A percentile compares a stretch with the other conserved stretches of the same genome.
phyloP scores from a whole-genome alignment of 1,140 invertebrate genomes.

The Trichomalopsis sarcophagae region DNA sequence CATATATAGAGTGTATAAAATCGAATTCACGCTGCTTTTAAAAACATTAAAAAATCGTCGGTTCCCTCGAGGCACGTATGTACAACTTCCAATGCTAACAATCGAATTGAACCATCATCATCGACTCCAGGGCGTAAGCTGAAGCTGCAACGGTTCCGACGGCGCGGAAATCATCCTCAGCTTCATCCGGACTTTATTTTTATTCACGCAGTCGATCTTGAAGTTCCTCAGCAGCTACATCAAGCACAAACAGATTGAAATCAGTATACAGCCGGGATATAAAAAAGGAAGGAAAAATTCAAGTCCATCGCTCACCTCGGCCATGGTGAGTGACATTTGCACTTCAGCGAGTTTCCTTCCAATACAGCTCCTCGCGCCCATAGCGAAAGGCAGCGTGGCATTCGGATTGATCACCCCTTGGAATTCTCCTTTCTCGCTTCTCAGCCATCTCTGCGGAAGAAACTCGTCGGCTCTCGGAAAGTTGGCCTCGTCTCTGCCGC shows the following conservation, averaged over 20 bases:
- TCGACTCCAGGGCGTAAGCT: slow-evolving; percentile 53
- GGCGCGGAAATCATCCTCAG: slow-evolving; percentile 78
- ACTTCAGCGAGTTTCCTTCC: slow-evolving; percentile 86
- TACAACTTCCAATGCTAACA: background rate
- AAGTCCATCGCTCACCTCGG: slow-evolving; percentile 73
- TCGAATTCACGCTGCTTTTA: too few species aligned
- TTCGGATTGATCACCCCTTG: slow-evolving; percentile 76
- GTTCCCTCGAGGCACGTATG: too few species aligned
- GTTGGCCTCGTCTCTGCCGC: slow-evolving; percentile 81
- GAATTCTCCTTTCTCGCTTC: slow-evolving; percentile 72
- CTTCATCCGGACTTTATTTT: slow-evolving; percentile 73
- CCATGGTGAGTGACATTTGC: slow-evolving; percentile 81
- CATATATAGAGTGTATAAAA: too few species aligned
- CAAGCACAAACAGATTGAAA: slow-evolving; percentile 34
- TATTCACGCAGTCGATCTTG: slow-evolving; percentile 73
- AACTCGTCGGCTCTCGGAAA: slow-evolving; percentile 84
- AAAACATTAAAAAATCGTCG: too few species aligned
- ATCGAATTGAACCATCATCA: background rate
- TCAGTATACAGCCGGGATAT: background rate
- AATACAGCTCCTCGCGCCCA: slow-evolving; percentile 88
- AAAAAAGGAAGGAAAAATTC: background rate
- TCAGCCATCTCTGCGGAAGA: slow-evolving; percentile 85
- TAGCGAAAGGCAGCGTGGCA: slow-evolving; percentile 88
- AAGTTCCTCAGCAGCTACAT: slow-evolving; percentile 74
- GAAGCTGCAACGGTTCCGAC: slow-evolving; percentile 73